Percentiles rank a stretch among this genome's conserved stretches.
Conservation (phyloP, 2,888 invertebrate species). For the Salticus scenicus region DNA sequence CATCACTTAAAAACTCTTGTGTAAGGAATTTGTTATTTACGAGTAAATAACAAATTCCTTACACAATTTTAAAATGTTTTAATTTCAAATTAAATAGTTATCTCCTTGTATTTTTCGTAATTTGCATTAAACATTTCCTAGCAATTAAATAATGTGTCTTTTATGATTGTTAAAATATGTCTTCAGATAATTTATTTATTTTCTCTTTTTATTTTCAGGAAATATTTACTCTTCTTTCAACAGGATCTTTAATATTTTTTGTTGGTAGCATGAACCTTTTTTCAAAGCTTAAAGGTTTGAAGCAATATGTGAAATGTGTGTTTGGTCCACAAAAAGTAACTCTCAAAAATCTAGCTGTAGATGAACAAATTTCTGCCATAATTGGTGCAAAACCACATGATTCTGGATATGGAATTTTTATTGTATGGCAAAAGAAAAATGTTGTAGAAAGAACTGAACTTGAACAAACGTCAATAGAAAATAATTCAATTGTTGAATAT, state of each 20-base stretch:
- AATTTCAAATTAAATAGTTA: too few species aligned
- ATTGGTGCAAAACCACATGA: neutral
- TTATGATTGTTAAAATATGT: too few species aligned
- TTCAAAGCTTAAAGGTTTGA: neutral
- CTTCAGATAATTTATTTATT: neutral
- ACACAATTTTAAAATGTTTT: too few species aligned
- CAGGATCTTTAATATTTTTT: constrained; percentile 7
- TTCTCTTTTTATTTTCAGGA: constrained; percentile 1
- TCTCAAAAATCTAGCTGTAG: neutral
- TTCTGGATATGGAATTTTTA: neutral
- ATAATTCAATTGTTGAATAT: too few species aligned
- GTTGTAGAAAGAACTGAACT: neutral
- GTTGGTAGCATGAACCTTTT: neutral
- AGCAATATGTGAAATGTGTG: neutral
- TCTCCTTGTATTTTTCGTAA: too few species aligned
- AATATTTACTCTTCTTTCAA: neutral
- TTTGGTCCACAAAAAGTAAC: constrained; percentile 1
- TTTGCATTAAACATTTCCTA: too few species aligned
- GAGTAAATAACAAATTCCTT: too few species aligned
- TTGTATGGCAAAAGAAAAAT: constrained; percentile 8
- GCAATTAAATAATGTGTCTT: too few species aligned
- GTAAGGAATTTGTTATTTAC: too few species aligned
- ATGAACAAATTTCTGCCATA: neutral
- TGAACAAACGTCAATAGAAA: too few species aligned
- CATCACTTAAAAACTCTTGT: too few species aligned